phyloP scores from a whole-genome alignment of 2,888 invertebrate species.

The Nephrotoma guestfalica region DNA sequence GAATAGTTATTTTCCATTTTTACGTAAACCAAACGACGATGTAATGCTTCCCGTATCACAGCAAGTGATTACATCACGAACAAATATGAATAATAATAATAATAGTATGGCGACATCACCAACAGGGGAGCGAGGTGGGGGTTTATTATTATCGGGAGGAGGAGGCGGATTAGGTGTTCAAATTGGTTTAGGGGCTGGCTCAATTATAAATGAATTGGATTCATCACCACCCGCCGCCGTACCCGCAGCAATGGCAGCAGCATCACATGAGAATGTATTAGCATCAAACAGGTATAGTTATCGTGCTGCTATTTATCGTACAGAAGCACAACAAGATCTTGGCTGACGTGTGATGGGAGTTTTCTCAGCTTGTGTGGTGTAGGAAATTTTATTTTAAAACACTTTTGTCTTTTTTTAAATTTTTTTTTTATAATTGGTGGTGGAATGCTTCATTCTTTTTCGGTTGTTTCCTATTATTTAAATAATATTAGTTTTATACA shows the following conservation, averaged over 20 bases:
- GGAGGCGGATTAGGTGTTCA: background rate
- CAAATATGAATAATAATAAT: background rate
- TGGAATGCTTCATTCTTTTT: background rate
- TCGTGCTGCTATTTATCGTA: slow-evolving; percentile 50
- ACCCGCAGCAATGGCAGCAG: slow-evolving; percentile 26
- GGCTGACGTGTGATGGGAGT: slow-evolving; percentile 71
- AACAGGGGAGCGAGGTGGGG: background rate
- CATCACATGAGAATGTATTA: slow-evolving; percentile 9
- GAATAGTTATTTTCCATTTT: slow-evolving; percentile 24
- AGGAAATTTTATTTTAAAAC: slow-evolving; percentile 14
- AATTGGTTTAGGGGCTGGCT: slow-evolving; percentile 19
- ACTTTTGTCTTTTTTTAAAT: background rate
- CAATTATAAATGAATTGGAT: background rate
- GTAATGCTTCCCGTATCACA: slow-evolving; percentile 38
- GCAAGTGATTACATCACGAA: slow-evolving; percentile 15
- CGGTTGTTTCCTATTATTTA: background rate
- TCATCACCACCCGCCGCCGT: background rate
- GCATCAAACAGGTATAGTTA: slow-evolving; percentile 50
- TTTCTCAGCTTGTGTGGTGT: slow-evolving; percentile 72
- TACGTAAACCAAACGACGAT: slow-evolving; percentile 37
- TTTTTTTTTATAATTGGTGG: background rate
- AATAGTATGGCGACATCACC: background rate
- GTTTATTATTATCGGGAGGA: slow-evolving; percentile 9
- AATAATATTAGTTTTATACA: background rate
- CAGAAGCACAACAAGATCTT: slow-evolving; percentile 46